Evolutionary conservation across 2,797 vertebrate species (phyloP), one percentile per base, ranked within the genome.

Genomic region (Gallinago solitaria): DNA sequence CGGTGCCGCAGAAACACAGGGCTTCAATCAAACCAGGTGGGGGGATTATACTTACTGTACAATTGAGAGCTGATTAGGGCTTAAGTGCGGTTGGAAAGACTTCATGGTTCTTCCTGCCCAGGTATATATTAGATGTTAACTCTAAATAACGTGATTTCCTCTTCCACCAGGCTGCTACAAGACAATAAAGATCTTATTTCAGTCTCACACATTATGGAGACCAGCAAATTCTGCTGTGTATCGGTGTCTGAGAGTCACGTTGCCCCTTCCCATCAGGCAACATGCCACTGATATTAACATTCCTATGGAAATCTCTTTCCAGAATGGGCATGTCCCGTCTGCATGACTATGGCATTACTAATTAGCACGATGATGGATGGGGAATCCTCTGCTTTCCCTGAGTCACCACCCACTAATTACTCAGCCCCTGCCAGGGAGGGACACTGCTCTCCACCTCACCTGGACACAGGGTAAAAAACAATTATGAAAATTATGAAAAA

Each of bases 381-480:
- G 90, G 75, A 95, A 91, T 89, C 75, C 91, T 87, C 48, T 83
- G 41, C n/a, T 57, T n/a, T 50, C 82, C 82, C 24, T 50, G 48
- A 87, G 67, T 74, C 91, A 80, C 18, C 45, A 25, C 9, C 47
- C 23, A 27, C 12, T 61, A 23, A 83, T 60, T 63, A 20, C 71
- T 63, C 60, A 69, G 1, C 27, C 43, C 33, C 32, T 23, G 0
- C 12, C 27, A 6, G 23, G 25, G 16, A 76, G n/a, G 30, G 47
- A 1, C 33, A 15, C 50, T 33, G 9, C 16, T 6, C 21, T 39
- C 43, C 30, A 5, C 2, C 1, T 83, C n/a, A 30, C 7, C 24
- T 32, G 35, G 37, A 41, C 41, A 28, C 2, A 12, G 32, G 30
- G 20, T 56, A 27, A 57, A 59, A 96, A 79, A 5, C 11, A 45